Conservation (phyloP, 35 echinoderm and acorn worm genomes). For the Lytechinus pictus region DNA sequence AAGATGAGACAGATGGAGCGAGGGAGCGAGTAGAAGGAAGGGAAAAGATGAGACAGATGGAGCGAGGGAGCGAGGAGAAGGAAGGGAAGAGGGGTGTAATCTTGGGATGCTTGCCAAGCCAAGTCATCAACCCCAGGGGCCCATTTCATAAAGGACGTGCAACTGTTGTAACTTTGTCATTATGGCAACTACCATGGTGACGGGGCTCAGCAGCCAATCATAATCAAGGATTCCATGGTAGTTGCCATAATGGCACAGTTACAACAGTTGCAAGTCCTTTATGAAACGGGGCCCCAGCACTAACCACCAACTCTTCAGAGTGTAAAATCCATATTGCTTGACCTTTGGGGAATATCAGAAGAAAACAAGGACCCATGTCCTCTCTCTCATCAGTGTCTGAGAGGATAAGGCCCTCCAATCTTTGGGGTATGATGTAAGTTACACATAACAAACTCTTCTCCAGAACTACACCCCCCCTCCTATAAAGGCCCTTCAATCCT, state of each 20-base stretch:
- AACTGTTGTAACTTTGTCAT: too few relatives aligned
- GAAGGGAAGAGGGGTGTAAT: background rate
- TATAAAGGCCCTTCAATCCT: too few relatives aligned
- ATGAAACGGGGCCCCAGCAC: too few relatives aligned
- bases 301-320: background rate
- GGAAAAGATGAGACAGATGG: background rate
- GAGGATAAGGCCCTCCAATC: background rate
- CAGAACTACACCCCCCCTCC: background rate
- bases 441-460: background rate
- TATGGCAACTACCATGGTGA: too few relatives aligned
- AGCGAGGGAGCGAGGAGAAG: background rate
- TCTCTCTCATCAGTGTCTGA: conserved; percentile 33
- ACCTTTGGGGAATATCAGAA: background rate
- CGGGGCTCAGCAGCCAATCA: too few relatives aligned
- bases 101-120: background rate
- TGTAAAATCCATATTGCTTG: background rate
- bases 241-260: too few relatives aligned
- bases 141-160: too few relatives aligned
- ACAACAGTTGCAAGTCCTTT: too few relatives aligned
- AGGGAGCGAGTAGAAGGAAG: background rate
- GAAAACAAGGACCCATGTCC: conserved; percentile 13
- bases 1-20: background rate
- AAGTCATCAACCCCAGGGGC: background rate
- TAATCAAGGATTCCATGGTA: too few relatives aligned
- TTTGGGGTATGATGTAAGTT: background rate